Percentiles rank a stretch among this genome's conserved stretches.
These are phyloP conservation scores for Enteromius mattozi DNA, from an alignment of 2,797 vertebrate genomes.

Conservation along the genomic window DNA sequence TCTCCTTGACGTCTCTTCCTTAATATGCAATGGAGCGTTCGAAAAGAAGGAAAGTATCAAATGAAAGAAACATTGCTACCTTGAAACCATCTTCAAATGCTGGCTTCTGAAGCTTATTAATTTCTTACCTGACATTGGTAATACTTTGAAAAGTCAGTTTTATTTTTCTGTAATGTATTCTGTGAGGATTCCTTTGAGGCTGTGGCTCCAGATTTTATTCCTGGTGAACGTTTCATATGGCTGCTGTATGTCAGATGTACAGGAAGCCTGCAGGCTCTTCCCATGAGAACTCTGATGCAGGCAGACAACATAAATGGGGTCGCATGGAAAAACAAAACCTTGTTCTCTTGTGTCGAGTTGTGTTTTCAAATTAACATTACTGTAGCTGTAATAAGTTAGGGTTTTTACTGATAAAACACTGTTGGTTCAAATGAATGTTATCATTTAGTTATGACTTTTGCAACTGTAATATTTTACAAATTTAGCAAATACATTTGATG, in stretches of 20 bases:
- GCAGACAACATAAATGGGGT: slow-evolving; percentile 82
- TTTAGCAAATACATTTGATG: slow-evolving; percentile 4
- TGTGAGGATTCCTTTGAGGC: slow-evolving; percentile 74
- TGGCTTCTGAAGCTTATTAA: slow-evolving; percentile 61
- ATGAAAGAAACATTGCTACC: slow-evolving; percentile 48
- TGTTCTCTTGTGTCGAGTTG: slow-evolving; percentile 73
- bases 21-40: slow-evolving; percentile 41
- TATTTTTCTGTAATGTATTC: slow-evolving; percentile 75
- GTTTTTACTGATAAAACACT: neutral
- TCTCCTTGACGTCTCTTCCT: slow-evolving; percentile 34
- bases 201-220: slow-evolving; percentile 60
- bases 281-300: slow-evolving; percentile 72
- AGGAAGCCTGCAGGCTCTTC: slow-evolving; percentile 81
- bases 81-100: slow-evolving; percentile 50
- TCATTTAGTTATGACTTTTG: neutral
- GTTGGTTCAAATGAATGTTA: neutral
- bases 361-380: slow-evolving; percentile 73
- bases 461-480: neutral
- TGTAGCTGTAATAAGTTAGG: neutral
- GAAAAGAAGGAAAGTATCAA: slow-evolving; percentile 33
- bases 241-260: slow-evolving; percentile 79
- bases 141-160: slow-evolving; percentile 73
- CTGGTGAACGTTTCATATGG: slow-evolving; percentile 42
- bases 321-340: slow-evolving; percentile 72
- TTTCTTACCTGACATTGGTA: slow-evolving; percentile 67